These are phyloP conservation scores for Pteronura brasiliensis DNA, from an alignment of 2,113 vertebrate genomes.

Conservation along the genomic window DNA sequence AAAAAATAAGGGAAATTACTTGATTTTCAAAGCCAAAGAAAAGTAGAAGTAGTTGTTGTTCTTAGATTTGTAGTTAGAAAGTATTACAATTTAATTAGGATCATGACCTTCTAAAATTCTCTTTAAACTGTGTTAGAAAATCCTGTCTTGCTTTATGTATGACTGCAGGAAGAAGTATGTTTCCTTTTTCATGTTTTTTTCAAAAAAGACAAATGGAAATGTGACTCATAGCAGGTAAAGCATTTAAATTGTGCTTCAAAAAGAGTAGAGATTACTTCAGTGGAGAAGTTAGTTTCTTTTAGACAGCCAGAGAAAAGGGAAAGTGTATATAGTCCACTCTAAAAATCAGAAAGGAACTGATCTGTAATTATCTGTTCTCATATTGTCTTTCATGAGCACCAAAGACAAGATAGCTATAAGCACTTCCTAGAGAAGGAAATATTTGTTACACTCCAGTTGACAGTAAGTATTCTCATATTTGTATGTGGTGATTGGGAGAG, in stretches of 20 bases:
- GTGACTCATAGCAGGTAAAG: not conserved
- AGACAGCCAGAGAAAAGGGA: not conserved
- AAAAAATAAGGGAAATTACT: not conserved
- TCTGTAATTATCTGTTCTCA: not conserved
- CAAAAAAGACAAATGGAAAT: not conserved
- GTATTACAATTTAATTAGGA: not conserved
- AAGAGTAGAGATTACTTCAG: not conserved
- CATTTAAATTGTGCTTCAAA: not conserved
- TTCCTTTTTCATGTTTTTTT: not conserved
- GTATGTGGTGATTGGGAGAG: not conserved
- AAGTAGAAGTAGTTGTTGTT: not conserved
- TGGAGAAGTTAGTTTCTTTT: not conserved
- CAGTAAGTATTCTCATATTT: not conserved
- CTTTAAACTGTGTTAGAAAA: not conserved
- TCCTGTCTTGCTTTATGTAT: not conserved
- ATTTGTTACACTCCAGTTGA: not conserved
- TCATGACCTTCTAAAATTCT: not conserved
- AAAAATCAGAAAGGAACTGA: not conserved
- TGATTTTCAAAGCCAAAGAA: not conserved
- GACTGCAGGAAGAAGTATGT: not conserved
- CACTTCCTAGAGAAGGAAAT: not conserved
- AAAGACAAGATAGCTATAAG: not conserved
- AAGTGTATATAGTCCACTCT: not conserved
- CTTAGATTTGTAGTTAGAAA: not conserved
- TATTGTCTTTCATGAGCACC: not conserved